phyloP scores from a whole-genome alignment of 2,113 vertebrate species.

The Thomomys bottae region DNA sequence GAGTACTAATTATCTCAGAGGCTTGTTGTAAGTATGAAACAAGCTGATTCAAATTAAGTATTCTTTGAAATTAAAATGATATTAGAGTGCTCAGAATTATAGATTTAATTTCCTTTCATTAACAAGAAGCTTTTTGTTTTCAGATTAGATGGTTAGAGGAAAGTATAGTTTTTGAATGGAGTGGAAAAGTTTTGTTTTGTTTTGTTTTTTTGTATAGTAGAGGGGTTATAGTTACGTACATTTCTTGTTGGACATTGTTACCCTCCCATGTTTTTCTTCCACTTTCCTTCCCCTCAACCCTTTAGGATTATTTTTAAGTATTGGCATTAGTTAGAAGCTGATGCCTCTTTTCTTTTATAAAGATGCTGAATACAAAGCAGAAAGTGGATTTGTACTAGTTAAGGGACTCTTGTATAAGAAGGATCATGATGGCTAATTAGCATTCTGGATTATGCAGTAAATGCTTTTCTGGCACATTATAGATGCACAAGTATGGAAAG shows the following conservation, averaged over 20 bases:
- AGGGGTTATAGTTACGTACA: no score
- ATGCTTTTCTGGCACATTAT: background rate
- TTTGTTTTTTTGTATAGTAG: no score
- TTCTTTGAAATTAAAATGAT: constrained; percentile 22
- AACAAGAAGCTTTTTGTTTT: background rate
- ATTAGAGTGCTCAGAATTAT: background rate
- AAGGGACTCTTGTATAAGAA: background rate
- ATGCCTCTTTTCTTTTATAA: background rate
- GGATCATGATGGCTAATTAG: background rate
- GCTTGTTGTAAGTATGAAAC: background rate
- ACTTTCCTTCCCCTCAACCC: no score
- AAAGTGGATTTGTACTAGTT: background rate
- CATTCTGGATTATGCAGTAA: background rate
- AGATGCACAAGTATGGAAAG: background rate
- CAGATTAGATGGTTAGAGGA: background rate
- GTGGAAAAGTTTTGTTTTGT: constrained; percentile 1
- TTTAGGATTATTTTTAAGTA: constrained; percentile 30
- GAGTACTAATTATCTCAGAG: background rate
- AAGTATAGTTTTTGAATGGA: constrained; percentile 37
- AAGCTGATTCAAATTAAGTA: constrained; percentile 21
- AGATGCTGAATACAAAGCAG: constrained; percentile 12
- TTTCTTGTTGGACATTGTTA: no score
- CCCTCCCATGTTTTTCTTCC: no score
- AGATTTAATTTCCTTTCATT: constrained; percentile 41
- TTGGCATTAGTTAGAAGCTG: background rate